A percentile compares a stretch with the other conserved stretches of the same genome.
Conservation (phyloP, 2,888 invertebrate species). For the Latrodectus elegans region DNA sequence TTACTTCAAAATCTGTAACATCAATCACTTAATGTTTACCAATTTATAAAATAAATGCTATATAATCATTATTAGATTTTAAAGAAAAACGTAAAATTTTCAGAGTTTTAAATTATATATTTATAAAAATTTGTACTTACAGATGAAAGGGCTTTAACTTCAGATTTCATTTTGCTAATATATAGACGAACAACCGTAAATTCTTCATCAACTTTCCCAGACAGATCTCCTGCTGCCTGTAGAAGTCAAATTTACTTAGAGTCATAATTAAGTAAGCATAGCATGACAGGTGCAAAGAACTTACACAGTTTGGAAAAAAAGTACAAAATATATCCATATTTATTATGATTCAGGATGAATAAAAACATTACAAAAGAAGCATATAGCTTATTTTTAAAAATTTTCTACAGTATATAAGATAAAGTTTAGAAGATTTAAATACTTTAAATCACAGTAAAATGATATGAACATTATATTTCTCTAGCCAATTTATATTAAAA, state of each 20-base stretch:
- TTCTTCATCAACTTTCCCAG: constrained; percentile 93
- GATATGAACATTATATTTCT: neutral
- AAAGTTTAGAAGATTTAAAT: no score
- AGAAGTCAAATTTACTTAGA: neutral
- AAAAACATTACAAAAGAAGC: no score
- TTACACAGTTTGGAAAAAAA: neutral
- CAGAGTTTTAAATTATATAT: neutral
- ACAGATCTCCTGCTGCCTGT: constrained; percentile 70
- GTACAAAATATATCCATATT: neutral
- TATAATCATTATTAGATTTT: no score
- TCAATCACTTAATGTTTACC: no score
- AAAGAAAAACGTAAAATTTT: no score
- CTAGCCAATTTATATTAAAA: neutral
- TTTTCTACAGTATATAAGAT: no score
- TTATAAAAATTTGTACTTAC: constrained; percentile 22
- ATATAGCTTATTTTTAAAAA: no score
- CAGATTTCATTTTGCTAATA: constrained; percentile 99
- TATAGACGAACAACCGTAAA: constrained; percentile 98
- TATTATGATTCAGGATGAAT: neutral
- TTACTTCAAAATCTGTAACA: no score
- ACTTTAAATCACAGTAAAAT: no score
- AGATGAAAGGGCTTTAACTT: constrained; percentile 92
- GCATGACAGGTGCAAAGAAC: neutral
- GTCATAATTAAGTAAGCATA: neutral
- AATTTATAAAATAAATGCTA: no score